Base-by-base conservation (phyloP, 2,888 invertebrate genomes). In the Papilio demoleus region DNA sequence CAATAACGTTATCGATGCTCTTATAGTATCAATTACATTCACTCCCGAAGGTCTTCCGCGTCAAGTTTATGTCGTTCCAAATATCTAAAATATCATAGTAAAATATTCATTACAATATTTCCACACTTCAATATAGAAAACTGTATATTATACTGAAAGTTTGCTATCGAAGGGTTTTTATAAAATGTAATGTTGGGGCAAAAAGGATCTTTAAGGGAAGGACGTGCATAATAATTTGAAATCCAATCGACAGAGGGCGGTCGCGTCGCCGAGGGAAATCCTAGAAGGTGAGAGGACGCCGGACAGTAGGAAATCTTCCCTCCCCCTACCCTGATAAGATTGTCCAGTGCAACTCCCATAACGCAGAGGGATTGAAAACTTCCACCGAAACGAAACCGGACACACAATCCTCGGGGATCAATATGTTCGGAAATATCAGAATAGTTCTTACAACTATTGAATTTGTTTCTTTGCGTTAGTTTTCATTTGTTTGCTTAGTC, bases 331-430 rank as follows among this genome's bases (percentile, higher is more conserved):
- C 83, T 88, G 92, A 92, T 92, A 91, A 92, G 90, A 92, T 92
- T 92, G 92, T 92, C 91, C 90, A 90, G 87, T 90, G 89, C 90
- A 90, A 90, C 88, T 91, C 92, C 91, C 92, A 83, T 81, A 88
- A 88, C 90, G 85, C 91, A 85, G 85, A 91, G 91, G 92, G 91
- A 90, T 91, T 90, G 88, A 88, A 91, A 92, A 92, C 84, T 91
- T 92, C 83, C 78, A 84, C 86, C 83, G 88, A 88, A 90, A 88
- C 87, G 88, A 88, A 90, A 89, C 88, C 86, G 88, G 87, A 88
- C 90, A 87, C 81, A 81, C 74, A 76, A 85, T 90, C 92, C 90
- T 87, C 36, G 63, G 90, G 90, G 92, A 91, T 90, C 90, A 90
- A 92, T 92, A 90, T 85, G 84, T 90, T 88, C 79, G 79, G 82